These are phyloP conservation scores for Glareola pratincola DNA, from an alignment of 2,113 vertebrate genomes.

Conservation along the genomic window DNA sequence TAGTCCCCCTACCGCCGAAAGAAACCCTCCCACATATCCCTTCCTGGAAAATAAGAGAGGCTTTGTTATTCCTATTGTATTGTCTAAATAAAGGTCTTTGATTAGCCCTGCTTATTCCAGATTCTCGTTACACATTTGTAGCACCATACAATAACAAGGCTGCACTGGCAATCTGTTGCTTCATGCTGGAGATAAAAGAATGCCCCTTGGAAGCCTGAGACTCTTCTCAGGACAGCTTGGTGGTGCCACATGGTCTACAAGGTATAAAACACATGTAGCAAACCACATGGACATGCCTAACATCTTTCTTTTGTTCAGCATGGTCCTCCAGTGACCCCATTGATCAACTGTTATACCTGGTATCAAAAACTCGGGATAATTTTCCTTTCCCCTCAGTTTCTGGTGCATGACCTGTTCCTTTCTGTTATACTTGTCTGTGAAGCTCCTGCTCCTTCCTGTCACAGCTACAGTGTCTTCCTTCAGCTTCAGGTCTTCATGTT, in stretches of 20 bases:
- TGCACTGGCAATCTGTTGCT: neutral
- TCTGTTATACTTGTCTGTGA: neutral
- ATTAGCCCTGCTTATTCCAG: neutral
- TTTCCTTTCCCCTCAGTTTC: neutral
- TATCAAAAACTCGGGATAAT: neutral
- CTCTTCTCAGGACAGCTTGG: neutral
- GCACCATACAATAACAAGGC: neutral
- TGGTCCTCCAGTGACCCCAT: neutral
- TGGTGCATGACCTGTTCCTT: neutral
- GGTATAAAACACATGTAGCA: neutral
- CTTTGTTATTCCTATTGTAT: neutral
- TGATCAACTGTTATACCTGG: neutral
- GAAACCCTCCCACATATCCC: neutral
- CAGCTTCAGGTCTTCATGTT: neutral
- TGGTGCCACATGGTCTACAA: neutral
- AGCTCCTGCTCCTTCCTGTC: neutral
- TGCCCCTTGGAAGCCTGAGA: neutral
- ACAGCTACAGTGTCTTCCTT: neutral
- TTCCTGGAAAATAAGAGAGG: neutral
- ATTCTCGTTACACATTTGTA: neutral
- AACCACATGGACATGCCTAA: neutral
- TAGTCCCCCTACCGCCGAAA: neutral
- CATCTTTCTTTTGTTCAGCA: neutral
- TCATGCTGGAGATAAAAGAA: neutral
- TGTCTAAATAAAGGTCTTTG: neutral